phyloP scores from a whole-genome alignment of 2,888 invertebrate genomes.

The Diaphora mendica region DNA sequence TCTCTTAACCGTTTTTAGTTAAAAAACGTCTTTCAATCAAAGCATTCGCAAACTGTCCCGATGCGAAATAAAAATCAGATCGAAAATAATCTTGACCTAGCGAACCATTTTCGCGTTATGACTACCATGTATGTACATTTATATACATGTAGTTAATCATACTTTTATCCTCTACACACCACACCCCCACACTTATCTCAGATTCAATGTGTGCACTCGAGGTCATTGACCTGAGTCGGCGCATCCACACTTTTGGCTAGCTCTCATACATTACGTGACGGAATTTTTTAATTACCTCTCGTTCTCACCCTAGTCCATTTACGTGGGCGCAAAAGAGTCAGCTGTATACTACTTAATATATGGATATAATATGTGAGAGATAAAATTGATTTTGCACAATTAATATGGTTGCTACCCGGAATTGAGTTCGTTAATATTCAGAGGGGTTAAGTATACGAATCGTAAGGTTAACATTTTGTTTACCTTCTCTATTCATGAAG shows the following conservation, averaged over 20 bases:
- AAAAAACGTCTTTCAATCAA: background rate
- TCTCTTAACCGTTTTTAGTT: background rate
- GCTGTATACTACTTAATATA: slow-evolving; percentile 43
- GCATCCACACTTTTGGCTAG: slow-evolving; percentile 76
- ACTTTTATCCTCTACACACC: slow-evolving; percentile 15
- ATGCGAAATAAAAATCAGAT: background rate
- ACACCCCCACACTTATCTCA: slow-evolving; percentile 30
- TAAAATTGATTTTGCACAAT: slow-evolving; percentile 44
- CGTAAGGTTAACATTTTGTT: background rate
- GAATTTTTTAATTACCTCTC: slow-evolving; percentile 77
- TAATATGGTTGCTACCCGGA: slow-evolving; percentile 26
- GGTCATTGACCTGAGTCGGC: slow-evolving; percentile 62
- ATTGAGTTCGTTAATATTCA: slow-evolving; percentile 10
- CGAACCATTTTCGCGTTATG: slow-evolving; percentile 5
- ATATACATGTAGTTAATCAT: slow-evolving; percentile 10
- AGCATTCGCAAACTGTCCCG: background rate
- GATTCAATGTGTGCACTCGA: slow-evolving; percentile 61
- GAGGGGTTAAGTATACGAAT: background rate
- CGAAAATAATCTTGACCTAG: slow-evolving; percentile 16
- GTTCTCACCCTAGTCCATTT: slow-evolving; percentile 54
- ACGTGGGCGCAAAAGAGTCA: slow-evolving; percentile 55
- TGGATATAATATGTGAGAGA: slow-evolving; percentile 36
- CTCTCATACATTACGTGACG: slow-evolving; percentile 76
- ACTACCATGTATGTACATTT: background rate
- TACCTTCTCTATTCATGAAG: background rate